phyloP scores from a whole-genome alignment of 2,113 vertebrate genomes.

The Columba janthina region DNA sequence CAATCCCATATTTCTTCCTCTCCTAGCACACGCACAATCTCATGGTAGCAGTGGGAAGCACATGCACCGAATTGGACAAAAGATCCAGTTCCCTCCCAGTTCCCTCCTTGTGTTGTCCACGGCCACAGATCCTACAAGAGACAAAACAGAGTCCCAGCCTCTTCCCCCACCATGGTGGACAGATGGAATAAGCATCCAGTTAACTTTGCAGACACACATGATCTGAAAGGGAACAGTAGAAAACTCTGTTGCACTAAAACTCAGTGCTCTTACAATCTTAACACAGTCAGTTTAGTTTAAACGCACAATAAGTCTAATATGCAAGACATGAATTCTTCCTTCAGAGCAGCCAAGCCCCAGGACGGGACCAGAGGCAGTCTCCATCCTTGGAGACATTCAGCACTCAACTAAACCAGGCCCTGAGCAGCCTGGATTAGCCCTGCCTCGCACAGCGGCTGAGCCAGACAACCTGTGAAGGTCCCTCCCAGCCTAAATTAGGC shows the following conservation, averaged over 20 bases:
- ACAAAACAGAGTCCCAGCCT: background rate
- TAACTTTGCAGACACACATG: background rate
- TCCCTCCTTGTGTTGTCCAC: background rate
- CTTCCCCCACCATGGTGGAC: background rate
- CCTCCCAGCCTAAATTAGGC: constrained; percentile 1
- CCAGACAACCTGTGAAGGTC: background rate
- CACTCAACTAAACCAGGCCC: background rate
- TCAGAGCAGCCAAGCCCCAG: background rate
- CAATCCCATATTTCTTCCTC: background rate
- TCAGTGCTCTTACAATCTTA: background rate
- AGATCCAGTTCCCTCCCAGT: background rate
- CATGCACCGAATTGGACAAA: background rate
- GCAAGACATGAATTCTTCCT: background rate
- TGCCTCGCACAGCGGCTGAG: background rate
- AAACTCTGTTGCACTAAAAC: background rate
- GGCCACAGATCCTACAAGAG: background rate
- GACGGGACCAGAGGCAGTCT: background rate
- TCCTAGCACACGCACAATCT: background rate
- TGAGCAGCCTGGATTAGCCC: background rate
- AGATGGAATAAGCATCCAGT: background rate
- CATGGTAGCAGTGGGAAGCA: background rate
- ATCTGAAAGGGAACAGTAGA: background rate
- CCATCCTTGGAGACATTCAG: background rate
- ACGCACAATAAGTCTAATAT: background rate
- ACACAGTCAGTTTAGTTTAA: background rate